These are phyloP conservation scores for Germaria angustata DNA, from an alignment of 2,888 invertebrate species.

Conservation along the genomic window DNA sequence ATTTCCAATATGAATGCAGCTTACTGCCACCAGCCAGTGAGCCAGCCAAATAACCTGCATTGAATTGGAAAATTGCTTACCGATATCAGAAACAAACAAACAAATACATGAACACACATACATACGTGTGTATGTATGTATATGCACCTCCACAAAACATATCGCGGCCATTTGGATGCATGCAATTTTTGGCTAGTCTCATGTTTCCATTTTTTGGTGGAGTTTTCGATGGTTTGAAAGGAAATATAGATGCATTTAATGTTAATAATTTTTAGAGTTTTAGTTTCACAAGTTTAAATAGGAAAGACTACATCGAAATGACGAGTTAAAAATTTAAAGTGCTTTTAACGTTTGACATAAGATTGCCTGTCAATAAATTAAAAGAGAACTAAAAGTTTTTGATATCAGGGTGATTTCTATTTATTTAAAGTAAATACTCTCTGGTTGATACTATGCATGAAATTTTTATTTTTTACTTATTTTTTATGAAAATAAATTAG, in stretches of 20 bases:
- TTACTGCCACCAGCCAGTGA: constrained; percentile 47
- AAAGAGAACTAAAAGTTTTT: too few relatives aligned
- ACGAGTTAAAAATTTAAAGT: not conserved
- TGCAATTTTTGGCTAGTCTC: not conserved
- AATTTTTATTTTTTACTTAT: too few relatives aligned
- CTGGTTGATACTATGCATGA: too few relatives aligned
- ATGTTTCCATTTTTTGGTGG: not conserved
- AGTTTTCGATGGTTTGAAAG: not conserved
- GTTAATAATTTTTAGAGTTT: not conserved
- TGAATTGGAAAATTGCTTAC: constrained; percentile 64
- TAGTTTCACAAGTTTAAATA: not conserved
- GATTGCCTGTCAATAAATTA: not conserved
- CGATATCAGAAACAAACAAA: constrained; percentile 57
- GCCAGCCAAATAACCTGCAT: constrained; percentile 76
- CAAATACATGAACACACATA: constrained; percentile 8
- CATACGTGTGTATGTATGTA: not conserved
- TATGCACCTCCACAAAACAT: not conserved
- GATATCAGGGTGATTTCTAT: too few relatives aligned
- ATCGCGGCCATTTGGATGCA: not conserved
- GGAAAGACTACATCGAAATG: not conserved
- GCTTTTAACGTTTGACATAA: not conserved
- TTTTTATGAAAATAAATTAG: too few relatives aligned
- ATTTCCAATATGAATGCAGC: constrained; percentile 38
- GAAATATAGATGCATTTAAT: not conserved
- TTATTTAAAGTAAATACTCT: too few relatives aligned